Evolutionary conservation across 1,140 invertebrate species (phyloP), one percentile per base, ranked within the genome.

Genomic region (Drosophila littoralis): DNA sequence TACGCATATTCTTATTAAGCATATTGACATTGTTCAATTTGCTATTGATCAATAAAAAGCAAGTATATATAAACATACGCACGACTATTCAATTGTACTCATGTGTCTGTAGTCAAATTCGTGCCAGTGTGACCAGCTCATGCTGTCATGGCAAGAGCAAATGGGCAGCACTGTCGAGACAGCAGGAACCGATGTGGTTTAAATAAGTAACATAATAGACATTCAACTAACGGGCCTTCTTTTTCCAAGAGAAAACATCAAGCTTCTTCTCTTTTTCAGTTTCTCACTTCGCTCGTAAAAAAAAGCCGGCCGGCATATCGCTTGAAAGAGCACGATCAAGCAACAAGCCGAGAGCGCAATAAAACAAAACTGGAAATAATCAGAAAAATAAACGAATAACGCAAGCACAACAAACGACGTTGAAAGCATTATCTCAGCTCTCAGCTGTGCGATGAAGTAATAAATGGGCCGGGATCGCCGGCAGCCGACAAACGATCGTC

Each of bases 391-490:
- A 74, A 74, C 76, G 75, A 88, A 86, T 55, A 46, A 33, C 33
- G 58, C 38, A 51, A 79, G 54, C 79, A 81, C 64, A 81, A 81
- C 79, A 81, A 81, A 81, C 33, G 42, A 13, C 32, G 35, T 50
- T 35, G 15, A 71, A 67, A 70, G 15, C 58, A 63, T 81, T 72
- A 79, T 76, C 77, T 60, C 55, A 32, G 22, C 38, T 64, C 50
- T 42, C 64, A 78, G 71, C 69, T 77, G 75, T 42, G 61, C 40
- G 70, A 76, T 76, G 70, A 73, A 80, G 75, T 55, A 83, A 73
- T 68, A 70, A 73, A 80, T 72, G 55, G 51, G 51, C 65, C 51
- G 74, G 69, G 74, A 67, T 67, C 40, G 33, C 55, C 58, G 52
- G 40, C 58, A 17, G 32, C 55, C 59, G 60, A 71, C 28, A 57